These are phyloP conservation scores for Hybos culiciformis DNA, from an alignment of 2,888 invertebrate genomes.

Conservation along the genomic window DNA sequence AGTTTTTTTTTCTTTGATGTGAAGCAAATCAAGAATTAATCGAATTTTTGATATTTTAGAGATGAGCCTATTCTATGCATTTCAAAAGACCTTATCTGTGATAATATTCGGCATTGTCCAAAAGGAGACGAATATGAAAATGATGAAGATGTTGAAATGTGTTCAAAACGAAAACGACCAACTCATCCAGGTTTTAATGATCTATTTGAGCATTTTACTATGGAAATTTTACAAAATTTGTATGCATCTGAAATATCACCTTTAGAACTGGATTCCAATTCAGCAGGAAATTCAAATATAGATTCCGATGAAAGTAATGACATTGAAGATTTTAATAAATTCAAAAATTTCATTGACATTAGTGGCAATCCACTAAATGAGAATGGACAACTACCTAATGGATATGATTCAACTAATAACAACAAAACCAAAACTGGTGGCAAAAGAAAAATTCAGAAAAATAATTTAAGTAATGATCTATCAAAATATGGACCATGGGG, in stretches of 20 bases:
- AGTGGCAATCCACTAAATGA: neutral
- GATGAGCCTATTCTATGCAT: slow-evolving; percentile 42
- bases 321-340: neutral
- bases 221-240: slow-evolving; percentile 32
- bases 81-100: slow-evolving; percentile 50
- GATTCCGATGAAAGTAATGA: too few relatives aligned
- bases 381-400: slow-evolving; percentile 2
- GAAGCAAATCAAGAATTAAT: neutral
- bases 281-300: neutral
- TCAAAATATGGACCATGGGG: slow-evolving; percentile 63
- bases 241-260: slow-evolving; percentile 24
- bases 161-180: slow-evolving; percentile 25
- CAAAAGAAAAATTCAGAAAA: slow-evolving; percentile 24
- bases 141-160: slow-evolving; percentile 33
- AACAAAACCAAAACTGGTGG: slow-evolving; percentile 1
- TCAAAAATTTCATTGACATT: neutral
- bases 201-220: slow-evolving; percentile 30
- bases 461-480: slow-evolving; percentile 41
- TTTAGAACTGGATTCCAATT: neutral
- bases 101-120: slow-evolving; percentile 52
- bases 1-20: slow-evolving; percentile 8
- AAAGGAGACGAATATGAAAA: slow-evolving; percentile 46
- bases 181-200: slow-evolving; percentile 25
- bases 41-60: slow-evolving; percentile 15
- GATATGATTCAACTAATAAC: slow-evolving; percentile 5